A percentile compares a stretch with the other conserved stretches of the same genome.
Conservation (phyloP, 2,797 vertebrate species). For the Gadopsis marmoratus region DNA sequence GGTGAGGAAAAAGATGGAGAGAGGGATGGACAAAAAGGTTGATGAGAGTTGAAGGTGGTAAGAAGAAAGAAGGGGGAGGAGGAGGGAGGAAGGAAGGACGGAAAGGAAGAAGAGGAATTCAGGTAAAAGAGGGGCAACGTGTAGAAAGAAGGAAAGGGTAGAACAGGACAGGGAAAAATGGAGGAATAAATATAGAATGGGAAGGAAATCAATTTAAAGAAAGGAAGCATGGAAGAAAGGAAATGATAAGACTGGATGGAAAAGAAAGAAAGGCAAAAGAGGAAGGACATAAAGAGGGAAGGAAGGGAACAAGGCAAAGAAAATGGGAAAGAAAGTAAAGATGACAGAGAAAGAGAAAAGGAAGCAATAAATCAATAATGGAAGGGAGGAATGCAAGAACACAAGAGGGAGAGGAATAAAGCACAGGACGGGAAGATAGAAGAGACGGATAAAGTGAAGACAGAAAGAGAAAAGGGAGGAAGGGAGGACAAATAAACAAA, state of each 20-base stretch:
- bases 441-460: not conserved
- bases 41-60: not conserved
- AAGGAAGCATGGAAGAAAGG: not conserved
- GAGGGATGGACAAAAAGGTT: constrained; percentile 9
- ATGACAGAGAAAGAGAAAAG: not conserved
- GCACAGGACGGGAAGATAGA: not conserved
- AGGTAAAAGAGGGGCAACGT: no score
- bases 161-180: no score
- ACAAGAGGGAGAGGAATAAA: not conserved
- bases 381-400: not conserved
- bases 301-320: not conserved
- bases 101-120: not conserved
- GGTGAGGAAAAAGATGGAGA: constrained; percentile 6
- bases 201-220: no score
- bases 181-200: no score
- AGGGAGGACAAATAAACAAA: not conserved
- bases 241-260: not conserved
- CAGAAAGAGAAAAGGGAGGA: not conserved
- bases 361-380: not conserved
- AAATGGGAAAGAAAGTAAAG: no score
- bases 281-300: not conserved
- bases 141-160: not conserved
- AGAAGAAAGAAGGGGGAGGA: not conserved
- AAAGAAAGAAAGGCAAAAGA: no score
- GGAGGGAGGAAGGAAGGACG: not conserved